Base-by-base conservation (phyloP, 2,113 vertebrate species). In the Percopsis transmontana region DNA sequence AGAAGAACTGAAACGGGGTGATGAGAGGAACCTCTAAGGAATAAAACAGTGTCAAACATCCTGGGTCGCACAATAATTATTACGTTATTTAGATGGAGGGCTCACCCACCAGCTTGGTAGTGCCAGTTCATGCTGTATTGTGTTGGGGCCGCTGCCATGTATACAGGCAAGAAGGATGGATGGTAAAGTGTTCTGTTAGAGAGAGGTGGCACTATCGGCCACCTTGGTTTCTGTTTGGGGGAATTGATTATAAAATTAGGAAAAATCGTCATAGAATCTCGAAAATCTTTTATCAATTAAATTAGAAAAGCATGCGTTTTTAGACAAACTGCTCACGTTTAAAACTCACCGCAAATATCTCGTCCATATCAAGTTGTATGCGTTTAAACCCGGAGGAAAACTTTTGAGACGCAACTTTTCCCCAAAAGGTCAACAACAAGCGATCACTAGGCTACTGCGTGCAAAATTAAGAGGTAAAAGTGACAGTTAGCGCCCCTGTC, bases 171-270 rank as follows among this genome's bases (percentile, higher is more conserved):
- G 61, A 86, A 76, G 2, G 90, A 88, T 5, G 91, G 88, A 41
- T 90, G 89, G 6, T 47, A 50, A 23, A 88, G 56, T 41, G 84
- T 90, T 62, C 87, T 83, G 72, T 0, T 75, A 40, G 82, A 88
- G 40, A 57, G 1, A 0, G 7, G n/a, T 2, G 72, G 69, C 50
- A 68, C 15, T 8, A 80, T 69, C 0, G 27, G 20, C 51, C 1
- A 24, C 13, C 55, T 57, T 0, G 54, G 16, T 0, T 12, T 52
- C 82, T 84, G 65, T 15, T 2, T 18, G 4, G 27, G 24, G 48
- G 24, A 52, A 52, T 23, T n/a, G 16, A 15, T 15, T 15, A 16
- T 16, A 14, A 16, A 45, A 45, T 33, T n/a, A n/a, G n/a, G n/a
- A n/a, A n/a, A n/a, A n/a, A n/a, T n/a, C n/a, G 44, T 45, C 10